These are phyloP conservation scores for Laothoe populi DNA, from an alignment of 2,888 invertebrate species.

Conservation along the genomic window DNA sequence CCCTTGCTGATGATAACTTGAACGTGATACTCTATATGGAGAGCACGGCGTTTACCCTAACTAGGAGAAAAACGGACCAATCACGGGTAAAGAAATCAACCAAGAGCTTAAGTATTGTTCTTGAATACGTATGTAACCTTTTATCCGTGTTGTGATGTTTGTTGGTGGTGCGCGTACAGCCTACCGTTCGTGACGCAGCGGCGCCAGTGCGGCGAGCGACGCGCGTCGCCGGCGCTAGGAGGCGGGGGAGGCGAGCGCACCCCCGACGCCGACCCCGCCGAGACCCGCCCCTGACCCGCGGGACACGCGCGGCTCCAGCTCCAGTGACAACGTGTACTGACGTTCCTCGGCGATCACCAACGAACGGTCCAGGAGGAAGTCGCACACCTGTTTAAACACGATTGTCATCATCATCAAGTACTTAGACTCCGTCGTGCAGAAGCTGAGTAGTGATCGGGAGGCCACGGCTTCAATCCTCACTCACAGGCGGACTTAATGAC, in stretches of 20 bases:
- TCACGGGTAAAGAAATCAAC: too few relatives aligned
- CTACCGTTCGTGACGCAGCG: constrained; percentile 65
- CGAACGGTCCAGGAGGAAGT: constrained; percentile 92
- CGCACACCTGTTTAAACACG: constrained; percentile 67
- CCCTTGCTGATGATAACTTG: too few relatives aligned
- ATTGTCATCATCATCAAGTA: too few relatives aligned
- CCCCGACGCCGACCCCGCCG: constrained; percentile 35
- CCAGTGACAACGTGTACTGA: constrained; percentile 91
- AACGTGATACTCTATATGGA: too few relatives aligned
- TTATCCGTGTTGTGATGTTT: too few relatives aligned
- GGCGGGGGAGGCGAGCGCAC: constrained; percentile 64
- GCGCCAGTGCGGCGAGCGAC: constrained; percentile 76
- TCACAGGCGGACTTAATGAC: too few relatives aligned
- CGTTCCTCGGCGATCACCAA: constrained; percentile 93
- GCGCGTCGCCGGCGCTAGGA: constrained; percentile 81
- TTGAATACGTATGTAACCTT: neutral
- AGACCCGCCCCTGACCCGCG: constrained; percentile 66
- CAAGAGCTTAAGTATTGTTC: too few relatives aligned
- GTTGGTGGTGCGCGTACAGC: constrained; percentile 39
- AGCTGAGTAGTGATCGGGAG: too few relatives aligned
- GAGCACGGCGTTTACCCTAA: too few relatives aligned
- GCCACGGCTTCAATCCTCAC: too few relatives aligned
- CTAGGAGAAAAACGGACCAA: too few relatives aligned
- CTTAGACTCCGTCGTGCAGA: too few relatives aligned
- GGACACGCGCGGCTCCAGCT: constrained; percentile 91